These are phyloP conservation scores for Apaloderma vittatum DNA, from an alignment of 2,113 vertebrate genomes.

Conservation along the genomic window DNA sequence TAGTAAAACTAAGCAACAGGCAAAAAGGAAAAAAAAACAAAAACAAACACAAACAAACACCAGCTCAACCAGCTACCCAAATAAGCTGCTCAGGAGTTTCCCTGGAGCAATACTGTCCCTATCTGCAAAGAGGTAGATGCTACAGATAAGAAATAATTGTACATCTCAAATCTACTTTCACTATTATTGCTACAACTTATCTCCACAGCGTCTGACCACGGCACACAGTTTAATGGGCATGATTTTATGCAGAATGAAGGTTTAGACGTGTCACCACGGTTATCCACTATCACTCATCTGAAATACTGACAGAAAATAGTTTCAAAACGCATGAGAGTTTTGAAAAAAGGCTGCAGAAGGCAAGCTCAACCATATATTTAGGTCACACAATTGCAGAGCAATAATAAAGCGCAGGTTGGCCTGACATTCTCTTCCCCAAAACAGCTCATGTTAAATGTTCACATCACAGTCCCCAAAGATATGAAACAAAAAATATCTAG, in stretches of 20 bases:
- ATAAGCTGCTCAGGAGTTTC: not conserved
- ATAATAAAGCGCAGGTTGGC: not conserved
- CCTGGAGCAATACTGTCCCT: not conserved
- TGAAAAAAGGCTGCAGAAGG: not conserved
- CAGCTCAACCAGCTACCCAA: not conserved
- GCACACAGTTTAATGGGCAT: not conserved
- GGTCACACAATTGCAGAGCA: not conserved
- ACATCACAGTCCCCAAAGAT: not conserved
- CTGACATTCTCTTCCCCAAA: not conserved
- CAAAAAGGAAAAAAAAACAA: not conserved
- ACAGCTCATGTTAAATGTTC: not conserved
- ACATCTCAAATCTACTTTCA: not conserved
- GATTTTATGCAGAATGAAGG: not conserved
- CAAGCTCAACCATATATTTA: not conserved
- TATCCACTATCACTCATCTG: not conserved
- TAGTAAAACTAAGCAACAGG: not conserved
- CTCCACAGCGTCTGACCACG: not conserved
- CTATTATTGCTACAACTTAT: not conserved
- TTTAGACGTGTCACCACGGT: not conserved
- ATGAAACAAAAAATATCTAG: not conserved
- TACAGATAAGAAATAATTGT: not conserved
- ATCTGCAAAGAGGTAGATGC: not conserved
- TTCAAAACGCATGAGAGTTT: not conserved
- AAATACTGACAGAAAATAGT: not conserved
- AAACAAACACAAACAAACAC: too few species aligned